Percentiles rank a stretch among this genome's conserved stretches.
Evolutionary conservation across 2,113 vertebrate species (phyloP).

Genomic region (Engraulis encrasicolus): DNA sequence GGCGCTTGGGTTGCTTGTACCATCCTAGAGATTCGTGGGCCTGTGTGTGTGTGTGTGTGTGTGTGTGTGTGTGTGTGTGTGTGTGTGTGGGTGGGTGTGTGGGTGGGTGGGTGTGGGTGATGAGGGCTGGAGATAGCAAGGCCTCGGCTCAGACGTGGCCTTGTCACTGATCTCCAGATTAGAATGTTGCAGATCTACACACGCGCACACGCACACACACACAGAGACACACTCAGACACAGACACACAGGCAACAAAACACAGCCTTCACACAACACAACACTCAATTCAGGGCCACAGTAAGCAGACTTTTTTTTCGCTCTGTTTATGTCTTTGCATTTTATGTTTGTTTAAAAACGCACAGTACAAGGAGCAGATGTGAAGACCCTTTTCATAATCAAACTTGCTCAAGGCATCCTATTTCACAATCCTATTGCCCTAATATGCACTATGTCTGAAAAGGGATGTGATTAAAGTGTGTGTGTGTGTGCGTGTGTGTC

Average conservation of each 20-base stretch:
- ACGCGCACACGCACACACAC: no score
- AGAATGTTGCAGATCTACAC: constrained; percentile 29
- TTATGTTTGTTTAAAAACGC: neutral
- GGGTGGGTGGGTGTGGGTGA: no score
- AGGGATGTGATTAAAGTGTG: neutral
- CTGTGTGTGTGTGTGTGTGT: constrained; percentile 69
- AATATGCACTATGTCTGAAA: neutral
- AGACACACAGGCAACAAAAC: constrained; percentile 9
- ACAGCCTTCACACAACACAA: constrained; percentile 18
- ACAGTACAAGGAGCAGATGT: neutral
- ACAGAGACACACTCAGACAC: no score
- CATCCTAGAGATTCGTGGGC: constrained; percentile 60
- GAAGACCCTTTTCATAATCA: neutral
- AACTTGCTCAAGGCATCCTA: no score
- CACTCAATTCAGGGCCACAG: constrained; percentile 19
- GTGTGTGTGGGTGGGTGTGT: no score
- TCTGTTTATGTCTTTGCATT: neutral
- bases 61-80: constrained; percentile 69
- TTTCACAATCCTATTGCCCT: neutral
- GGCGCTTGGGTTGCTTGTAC: constrained; percentile 69
- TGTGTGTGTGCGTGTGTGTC: neutral
- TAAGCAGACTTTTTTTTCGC: neutral
- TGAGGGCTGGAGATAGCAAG: constrained; percentile 60
- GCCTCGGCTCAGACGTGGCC: constrained; percentile 50
- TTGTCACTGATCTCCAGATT: constrained; percentile 64